Evolutionary conservation across 2,888 invertebrate genomes (phyloP).

Genomic region (Micropterix aruncella): DNA sequence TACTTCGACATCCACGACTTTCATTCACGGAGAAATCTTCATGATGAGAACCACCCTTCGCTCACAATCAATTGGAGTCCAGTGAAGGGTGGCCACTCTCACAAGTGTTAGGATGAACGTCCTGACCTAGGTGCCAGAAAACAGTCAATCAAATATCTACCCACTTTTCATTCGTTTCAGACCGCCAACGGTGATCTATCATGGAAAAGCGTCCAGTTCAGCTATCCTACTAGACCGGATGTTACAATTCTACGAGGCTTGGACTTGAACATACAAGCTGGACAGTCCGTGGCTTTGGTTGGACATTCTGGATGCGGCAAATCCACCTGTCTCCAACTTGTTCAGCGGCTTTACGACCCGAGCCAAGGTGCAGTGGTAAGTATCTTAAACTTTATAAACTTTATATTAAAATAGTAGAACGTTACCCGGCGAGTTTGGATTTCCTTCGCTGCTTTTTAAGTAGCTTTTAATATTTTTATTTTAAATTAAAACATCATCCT

Average conservation of each 20-base stretch:
- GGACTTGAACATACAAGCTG: slow-evolving; percentile 45
- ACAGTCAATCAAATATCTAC: too few species aligned
- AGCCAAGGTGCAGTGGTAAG: slow-evolving; percentile 40
- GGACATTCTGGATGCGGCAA: slow-evolving; percentile 69
- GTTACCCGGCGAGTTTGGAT: background rate
- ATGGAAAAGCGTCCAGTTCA: slow-evolving; percentile 52
- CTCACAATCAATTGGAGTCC: too few species aligned
- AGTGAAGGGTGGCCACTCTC: too few species aligned
- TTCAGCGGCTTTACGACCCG: slow-evolving; percentile 72
- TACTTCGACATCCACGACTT: too few species aligned
- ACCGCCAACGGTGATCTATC: slow-evolving; percentile 46
- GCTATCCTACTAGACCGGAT: slow-evolving; percentile 62
- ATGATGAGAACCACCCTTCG: too few species aligned
- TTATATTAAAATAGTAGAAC: background rate
- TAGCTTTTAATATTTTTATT: too few species aligned
- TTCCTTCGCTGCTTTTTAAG: too few species aligned
- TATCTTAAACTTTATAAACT: slow-evolving; percentile 14
- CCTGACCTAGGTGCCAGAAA: too few species aligned
- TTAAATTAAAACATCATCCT: too few species aligned
- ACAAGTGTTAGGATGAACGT: too few species aligned
- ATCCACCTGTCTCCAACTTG: slow-evolving; percentile 62
- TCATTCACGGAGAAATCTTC: too few species aligned
- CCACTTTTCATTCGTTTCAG: too few species aligned
- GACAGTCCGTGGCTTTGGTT: slow-evolving; percentile 62
- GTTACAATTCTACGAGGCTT: slow-evolving; percentile 54